Evolutionary conservation across 2,797 vertebrate genomes (phyloP).

Genomic region (Alca torda): DNA sequence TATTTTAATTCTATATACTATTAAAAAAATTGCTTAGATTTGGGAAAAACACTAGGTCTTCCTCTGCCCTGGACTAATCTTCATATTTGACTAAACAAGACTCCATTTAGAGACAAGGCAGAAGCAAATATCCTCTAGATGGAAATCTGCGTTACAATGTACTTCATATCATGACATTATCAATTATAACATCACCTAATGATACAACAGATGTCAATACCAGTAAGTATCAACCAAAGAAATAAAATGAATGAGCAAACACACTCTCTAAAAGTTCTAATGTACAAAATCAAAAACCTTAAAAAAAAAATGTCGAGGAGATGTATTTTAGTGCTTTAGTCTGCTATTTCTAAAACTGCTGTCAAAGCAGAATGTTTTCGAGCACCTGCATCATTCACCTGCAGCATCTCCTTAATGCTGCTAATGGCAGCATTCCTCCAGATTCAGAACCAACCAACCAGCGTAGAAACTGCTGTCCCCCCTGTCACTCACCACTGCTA

Average conservation of each 20-base stretch:
- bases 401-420: not conserved
- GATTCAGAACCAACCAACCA: not conserved
- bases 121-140: not conserved
- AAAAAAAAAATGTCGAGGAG: not conserved
- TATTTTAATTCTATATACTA: not conserved
- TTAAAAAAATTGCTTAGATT: not conserved
- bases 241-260: not conserved
- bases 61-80: not conserved
- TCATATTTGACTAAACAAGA: not conserved
- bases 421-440: not conserved
- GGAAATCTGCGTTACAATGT: not conserved
- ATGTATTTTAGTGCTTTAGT: not conserved
- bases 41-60: not conserved
- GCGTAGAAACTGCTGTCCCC: not conserved
- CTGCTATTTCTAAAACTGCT: not conserved
- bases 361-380: not conserved
- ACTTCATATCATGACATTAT: not conserved
- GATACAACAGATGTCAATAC: not conserved
- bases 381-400: constrained; percentile 44
- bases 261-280: not conserved
- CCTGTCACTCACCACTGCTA: not conserved
- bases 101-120: not conserved
- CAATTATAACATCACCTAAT: not conserved
- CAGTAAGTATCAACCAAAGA: not conserved
- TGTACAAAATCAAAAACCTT: not conserved